These are phyloP conservation scores for Macaria liturata DNA, from an alignment of 2,888 invertebrate genomes.

Conservation along the genomic window DNA sequence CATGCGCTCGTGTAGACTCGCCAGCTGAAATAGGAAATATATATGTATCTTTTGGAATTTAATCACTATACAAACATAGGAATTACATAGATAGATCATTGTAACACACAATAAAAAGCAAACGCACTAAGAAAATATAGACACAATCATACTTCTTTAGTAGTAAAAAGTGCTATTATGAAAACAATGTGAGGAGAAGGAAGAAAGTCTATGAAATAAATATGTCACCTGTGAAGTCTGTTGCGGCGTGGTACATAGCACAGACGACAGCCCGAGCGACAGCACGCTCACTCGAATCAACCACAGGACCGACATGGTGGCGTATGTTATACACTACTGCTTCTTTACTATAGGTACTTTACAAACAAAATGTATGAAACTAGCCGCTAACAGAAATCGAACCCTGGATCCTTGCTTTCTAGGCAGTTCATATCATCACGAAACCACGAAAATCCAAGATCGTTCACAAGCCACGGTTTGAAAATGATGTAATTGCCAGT, in stretches of 20 bases:
- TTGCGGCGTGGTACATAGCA: slow-evolving; percentile 48
- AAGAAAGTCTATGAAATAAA: not conserved
- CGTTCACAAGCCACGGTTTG: too few relatives aligned
- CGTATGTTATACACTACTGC: not conserved
- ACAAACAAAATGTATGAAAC: too few relatives aligned
- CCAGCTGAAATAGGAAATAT: slow-evolving; percentile 51
- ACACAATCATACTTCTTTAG: too few relatives aligned
- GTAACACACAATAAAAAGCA: not conserved
- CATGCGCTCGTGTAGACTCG: slow-evolving; percentile 68
- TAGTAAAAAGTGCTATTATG: too few relatives aligned
- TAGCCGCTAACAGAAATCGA: too few relatives aligned
- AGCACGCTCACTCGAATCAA: slow-evolving; percentile 51
- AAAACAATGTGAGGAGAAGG: not conserved
- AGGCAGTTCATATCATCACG: too few relatives aligned
- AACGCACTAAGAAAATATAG: not conserved
- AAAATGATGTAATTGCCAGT: too few relatives aligned
- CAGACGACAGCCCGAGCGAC: slow-evolving; percentile 51
- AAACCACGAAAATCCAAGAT: too few relatives aligned
- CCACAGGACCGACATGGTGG: slow-evolving; percentile 51
- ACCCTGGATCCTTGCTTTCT: too few relatives aligned
- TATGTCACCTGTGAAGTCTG: slow-evolving; percentile 63
- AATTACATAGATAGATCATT: not conserved
- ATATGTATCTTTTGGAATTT: too few relatives aligned
- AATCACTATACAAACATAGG: not conserved
- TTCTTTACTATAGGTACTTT: not conserved